Conservation (phyloP, 2,113 vertebrate species). For the Gambusia holbrooki region DNA sequence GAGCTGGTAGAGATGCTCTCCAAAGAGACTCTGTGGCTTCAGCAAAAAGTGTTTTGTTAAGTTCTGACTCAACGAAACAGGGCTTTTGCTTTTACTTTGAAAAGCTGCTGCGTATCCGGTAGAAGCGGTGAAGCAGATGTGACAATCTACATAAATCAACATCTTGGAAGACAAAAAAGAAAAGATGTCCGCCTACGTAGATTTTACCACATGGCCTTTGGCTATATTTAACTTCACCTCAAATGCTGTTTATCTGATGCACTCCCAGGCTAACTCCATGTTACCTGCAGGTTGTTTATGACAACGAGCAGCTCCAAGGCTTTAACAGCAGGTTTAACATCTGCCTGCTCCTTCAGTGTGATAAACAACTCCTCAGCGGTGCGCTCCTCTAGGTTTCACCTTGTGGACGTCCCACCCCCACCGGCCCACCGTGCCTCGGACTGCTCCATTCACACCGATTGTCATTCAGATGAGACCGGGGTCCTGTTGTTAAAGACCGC, state of each 20-base stretch:
- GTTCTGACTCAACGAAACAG: too few relatives aligned
- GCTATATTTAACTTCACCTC: not conserved
- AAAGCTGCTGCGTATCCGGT: not conserved
- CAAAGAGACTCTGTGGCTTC: not conserved
- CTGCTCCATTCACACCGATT: constrained; percentile 73
- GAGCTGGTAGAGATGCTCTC: too few relatives aligned
- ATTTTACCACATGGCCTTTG: constrained; percentile 1
- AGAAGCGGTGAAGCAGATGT: not conserved
- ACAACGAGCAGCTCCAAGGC: not conserved
- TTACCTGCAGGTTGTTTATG: constrained; percentile 4
- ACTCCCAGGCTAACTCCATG: not conserved
- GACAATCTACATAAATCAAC: constrained; percentile 60
- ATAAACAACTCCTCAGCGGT: constrained; percentile 8
- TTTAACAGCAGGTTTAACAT: constrained; percentile 6
- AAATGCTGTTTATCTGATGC: not conserved
- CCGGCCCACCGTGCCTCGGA: not conserved
- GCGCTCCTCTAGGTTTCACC: constrained; percentile 8
- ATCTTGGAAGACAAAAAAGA: constrained; percentile 9
- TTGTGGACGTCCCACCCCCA: constrained; percentile 24
- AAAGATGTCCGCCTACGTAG: constrained; percentile 22
- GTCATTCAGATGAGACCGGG: constrained; percentile 72
- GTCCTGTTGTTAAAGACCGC: constrained; percentile 55
- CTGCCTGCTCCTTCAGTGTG: constrained; percentile 8
- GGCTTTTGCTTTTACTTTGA: not conserved
- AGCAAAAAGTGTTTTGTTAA: too few relatives aligned